phyloP scores from a whole-genome alignment of 2,113 vertebrate species.

The Clarias macrocephalus region DNA sequence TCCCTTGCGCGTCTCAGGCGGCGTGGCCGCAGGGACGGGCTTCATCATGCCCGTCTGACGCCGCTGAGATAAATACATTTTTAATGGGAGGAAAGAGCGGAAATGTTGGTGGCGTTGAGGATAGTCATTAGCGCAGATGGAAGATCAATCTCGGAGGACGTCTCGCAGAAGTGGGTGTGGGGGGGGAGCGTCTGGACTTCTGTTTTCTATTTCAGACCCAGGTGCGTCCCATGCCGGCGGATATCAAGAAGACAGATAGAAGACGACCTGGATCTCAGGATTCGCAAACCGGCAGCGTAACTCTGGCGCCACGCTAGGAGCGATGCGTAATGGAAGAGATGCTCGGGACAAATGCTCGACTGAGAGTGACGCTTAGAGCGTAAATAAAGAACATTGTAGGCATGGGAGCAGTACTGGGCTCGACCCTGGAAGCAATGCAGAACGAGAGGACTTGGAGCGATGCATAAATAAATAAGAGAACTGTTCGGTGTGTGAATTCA shows the following conservation, averaged over 20 bases:
- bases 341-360: neutral
- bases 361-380: neutral
- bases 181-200: slow-evolving; percentile 9
- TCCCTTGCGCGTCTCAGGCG: neutral
- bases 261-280: neutral
- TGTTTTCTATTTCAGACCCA: slow-evolving; percentile 10
- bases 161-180: neutral
- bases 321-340: neutral
- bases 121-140: slow-evolving; percentile 37
- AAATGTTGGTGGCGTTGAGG: neutral
- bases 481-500: neutral
- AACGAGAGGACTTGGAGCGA: neutral
- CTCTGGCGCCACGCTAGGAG: neutral
- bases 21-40: slow-evolving; percentile 9
- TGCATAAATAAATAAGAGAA: neutral
- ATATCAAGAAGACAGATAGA: slow-evolving; percentile 50
- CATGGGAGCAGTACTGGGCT: neutral
- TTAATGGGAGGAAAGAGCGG: slow-evolving; percentile 39
- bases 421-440: neutral
- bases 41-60: slow-evolving; percentile 40
- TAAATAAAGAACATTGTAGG: slow-evolving; percentile 13
- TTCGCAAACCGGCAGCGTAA: neutral
- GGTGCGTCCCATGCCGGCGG: slow-evolving; percentile 25
- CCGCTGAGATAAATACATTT: slow-evolving; percentile 47
- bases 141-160: slow-evolving; percentile 51